phyloP scores from a whole-genome alignment of 2,113 vertebrate genomes.

The Callithrix jacchus region DNA sequence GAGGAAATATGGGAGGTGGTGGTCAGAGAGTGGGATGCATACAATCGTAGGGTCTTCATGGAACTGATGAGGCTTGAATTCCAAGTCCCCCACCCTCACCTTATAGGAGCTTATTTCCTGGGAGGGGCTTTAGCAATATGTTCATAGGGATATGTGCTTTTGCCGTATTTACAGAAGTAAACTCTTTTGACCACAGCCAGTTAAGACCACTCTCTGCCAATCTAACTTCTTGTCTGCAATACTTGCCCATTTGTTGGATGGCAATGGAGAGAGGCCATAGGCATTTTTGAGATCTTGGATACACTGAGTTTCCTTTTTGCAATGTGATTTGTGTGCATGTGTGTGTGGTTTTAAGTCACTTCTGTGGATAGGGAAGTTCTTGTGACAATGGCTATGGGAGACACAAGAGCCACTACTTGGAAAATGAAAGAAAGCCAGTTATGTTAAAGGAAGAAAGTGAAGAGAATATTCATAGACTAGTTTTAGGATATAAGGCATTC shows the following conservation, averaged over 20 bases:
- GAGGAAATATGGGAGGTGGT: neutral
- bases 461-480: neutral
- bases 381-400: neutral
- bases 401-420: neutral
- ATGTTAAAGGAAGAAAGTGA: neutral
- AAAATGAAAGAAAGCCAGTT: neutral
- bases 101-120: neutral
- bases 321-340: neutral
- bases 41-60: accelerated
- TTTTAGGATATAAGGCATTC: neutral
- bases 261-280: neutral
- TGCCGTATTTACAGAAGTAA: neutral
- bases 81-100: neutral
- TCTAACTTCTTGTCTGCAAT: neutral
- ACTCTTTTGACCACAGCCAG: neutral
- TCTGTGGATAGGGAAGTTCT: neutral
- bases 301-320: neutral
- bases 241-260: neutral
- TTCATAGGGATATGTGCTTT: neutral
- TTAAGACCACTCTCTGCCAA: neutral
- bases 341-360: neutral
- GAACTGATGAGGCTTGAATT: too few species aligned
- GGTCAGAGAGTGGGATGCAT: neutral
- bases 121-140: too few species aligned
- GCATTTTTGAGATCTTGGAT: neutral